A percentile compares a stretch with the other conserved stretches of the same genome.
These are phyloP conservation scores for Eunapius fragilis DNA, from an alignment of 37 sponge, comb jelly and placozoan species.

Conservation along the genomic window DNA sequence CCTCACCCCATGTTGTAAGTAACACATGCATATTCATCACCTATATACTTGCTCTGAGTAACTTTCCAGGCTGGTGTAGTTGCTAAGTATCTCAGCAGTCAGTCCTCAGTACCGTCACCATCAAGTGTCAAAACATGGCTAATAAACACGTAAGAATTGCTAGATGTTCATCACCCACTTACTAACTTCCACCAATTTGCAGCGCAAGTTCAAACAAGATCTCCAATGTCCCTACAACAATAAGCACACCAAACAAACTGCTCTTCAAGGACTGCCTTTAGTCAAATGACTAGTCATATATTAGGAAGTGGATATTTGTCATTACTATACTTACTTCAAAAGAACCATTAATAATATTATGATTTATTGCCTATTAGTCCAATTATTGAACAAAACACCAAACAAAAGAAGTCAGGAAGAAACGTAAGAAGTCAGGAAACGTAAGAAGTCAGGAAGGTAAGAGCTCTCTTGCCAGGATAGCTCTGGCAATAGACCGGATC, in stretches of 20 bases:
- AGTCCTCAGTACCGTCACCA: background rate
- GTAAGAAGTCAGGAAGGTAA: too few relatives aligned
- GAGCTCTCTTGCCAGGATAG: too few relatives aligned
- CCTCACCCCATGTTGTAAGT: slow-evolving; percentile 47
- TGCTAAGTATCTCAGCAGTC: background rate
- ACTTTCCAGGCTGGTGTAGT: background rate
- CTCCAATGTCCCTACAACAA: background rate
- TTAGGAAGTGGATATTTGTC: background rate
- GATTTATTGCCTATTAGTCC: too few relatives aligned
- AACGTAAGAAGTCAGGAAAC: too few relatives aligned
- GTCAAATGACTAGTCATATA: background rate
- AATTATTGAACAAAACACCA: too few relatives aligned
- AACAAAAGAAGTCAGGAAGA: too few relatives aligned
- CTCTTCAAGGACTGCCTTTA: background rate
- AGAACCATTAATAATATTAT: too few relatives aligned
- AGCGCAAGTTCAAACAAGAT: background rate
- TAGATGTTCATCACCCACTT: background rate
- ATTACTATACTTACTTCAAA: too few relatives aligned
- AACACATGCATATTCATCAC: background rate
- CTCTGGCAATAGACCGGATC: too few relatives aligned
- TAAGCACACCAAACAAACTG: background rate
- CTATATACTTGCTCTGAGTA: too few relatives aligned
- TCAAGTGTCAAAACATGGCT: background rate
- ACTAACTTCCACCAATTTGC: background rate
- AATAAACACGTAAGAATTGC: background rate